Evolutionary conservation across 2,113 vertebrate species (phyloP), one percentile per base, ranked within the genome.

Genomic region (Pterocles burchelli): DNA sequence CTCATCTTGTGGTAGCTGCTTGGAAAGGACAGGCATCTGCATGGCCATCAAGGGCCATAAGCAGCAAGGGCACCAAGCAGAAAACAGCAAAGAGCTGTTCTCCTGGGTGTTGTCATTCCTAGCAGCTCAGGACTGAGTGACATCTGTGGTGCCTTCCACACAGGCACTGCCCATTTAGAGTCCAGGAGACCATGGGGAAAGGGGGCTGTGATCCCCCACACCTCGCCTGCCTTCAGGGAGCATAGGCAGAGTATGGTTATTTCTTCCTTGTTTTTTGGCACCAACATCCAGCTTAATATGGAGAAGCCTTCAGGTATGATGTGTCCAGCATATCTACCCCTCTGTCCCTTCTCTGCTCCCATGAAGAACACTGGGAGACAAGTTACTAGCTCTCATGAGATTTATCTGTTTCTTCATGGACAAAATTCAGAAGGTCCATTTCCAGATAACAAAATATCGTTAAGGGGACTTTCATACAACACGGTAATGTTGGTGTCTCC

Each of bases 101-200:
- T 63, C 11, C 31, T 28, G 55, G 15, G 9, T 43, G 3, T 45
- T 66, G 24, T 8, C 17, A 22, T 34, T 25, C 38, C 54, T 38
- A 80, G 8, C 12, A 68, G 24, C 26, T 75, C 31, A 71, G 28
- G n/a, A 80, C 16, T 0, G 0, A 84, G 55, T 0, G 4, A 73
- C 26, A 29, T 59, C 43, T 59, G 11, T 58, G 55, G 31, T 76
- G n/a, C 21, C 45, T 71, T 71, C 63, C 21, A 58, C 6, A 2
- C 16, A 59, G 29, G 11, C 21, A 48, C 21, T 86, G 57, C 45
- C 26, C 51, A n/a, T 16, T 22, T 36, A 58, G 63, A 85, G n/a
- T 36, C 21, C 15, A 34, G 22, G 18, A 10, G 17, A 58, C 11
- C 22, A 33, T 16, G 14, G 17, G 5, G 9, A 8, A 51, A 74